Base-by-base conservation (phyloP, 2,797 vertebrate species). In the Pterois miles region DNA sequence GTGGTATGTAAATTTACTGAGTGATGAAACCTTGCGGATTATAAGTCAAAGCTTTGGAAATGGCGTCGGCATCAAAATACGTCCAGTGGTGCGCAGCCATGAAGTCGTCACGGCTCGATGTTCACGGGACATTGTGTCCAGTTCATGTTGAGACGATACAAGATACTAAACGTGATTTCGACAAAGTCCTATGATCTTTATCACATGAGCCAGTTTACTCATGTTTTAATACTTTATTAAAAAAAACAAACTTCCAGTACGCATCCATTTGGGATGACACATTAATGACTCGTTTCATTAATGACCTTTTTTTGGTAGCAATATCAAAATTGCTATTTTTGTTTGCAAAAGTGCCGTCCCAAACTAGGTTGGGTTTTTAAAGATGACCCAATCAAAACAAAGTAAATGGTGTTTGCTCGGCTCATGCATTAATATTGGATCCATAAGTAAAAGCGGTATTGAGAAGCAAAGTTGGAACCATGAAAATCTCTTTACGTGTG, bases 21-120 rank as follows among this genome's bases (percentile, higher is more conserved):
- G 23, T 23, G 27, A 73, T 27, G 34, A 65, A 76, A 53, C 22
- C 25, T 62, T 60, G n/a, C 20, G 4, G 69, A 80, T 56, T 20
- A 48, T 53, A 84, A 79, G 12, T 82, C 46, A 5, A 74, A 70
- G 74, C 4, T 3, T 6, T 71, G 72, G 31, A 90, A 90, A 90
- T 91, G 85, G 90, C 83, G 79, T 83, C 85, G 2, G 7, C 58
- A 64, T 70, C 40, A 48, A 85, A 87, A 65, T 63, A 43, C 40
- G 78, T 85, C 12, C 46, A 66, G 50, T 70, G 22, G 23, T 89
- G 43, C 23, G 71, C 78, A 85, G 74, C 74, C 59, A 34, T 75
- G 5, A 78, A 87, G 65, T 83, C 76, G 52, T 76, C 34, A 29
- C 4, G 5, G 68, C 69, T 67, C 10, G 3, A 63, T 33, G 54